These are phyloP conservation scores for Lepisosteus osseus DNA, from an alignment of 2,113 vertebrate species.

Conservation along the genomic window DNA sequence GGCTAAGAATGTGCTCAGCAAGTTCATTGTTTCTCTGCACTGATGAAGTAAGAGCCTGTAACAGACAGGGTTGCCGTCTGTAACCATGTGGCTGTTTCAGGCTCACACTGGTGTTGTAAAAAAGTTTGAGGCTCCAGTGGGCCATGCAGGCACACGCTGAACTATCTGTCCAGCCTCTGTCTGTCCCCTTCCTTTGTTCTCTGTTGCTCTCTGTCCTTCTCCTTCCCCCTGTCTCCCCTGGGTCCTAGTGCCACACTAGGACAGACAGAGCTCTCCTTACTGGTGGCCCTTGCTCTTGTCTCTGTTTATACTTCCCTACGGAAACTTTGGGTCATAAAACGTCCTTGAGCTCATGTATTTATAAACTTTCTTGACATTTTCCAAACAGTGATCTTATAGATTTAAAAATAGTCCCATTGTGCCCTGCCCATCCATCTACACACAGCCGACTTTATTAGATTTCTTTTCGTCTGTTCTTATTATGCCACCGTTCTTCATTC, in stretches of 20 bases:
- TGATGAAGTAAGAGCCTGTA: too few species aligned
- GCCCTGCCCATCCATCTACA: background rate
- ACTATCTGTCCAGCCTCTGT: too few species aligned
- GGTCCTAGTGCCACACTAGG: background rate
- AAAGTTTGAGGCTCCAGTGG: too few species aligned
- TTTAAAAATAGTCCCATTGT: background rate
- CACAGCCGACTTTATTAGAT: too few species aligned
- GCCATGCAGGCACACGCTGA: too few species aligned
- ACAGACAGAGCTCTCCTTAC: background rate
- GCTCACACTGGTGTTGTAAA: too few species aligned
- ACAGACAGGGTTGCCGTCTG: too few species aligned
- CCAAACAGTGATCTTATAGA: background rate
- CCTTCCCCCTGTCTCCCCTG: background rate
- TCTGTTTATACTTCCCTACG: background rate
- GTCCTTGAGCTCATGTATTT: conserved; percentile 3
- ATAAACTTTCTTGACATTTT: background rate
- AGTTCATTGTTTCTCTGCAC: too few species aligned
- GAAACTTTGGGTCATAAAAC: background rate
- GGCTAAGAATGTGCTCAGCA: too few species aligned
- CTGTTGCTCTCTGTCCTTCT: too few species aligned
- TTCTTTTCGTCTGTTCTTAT: background rate
- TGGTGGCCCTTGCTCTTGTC: background rate
- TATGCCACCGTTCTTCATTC: background rate
- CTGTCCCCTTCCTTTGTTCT: too few species aligned
- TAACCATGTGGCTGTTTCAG: too few species aligned